These are phyloP conservation scores for Ramazzottius varieornatus DNA, from an alignment of 2,888 invertebrate genomes.

Conservation along the genomic window DNA sequence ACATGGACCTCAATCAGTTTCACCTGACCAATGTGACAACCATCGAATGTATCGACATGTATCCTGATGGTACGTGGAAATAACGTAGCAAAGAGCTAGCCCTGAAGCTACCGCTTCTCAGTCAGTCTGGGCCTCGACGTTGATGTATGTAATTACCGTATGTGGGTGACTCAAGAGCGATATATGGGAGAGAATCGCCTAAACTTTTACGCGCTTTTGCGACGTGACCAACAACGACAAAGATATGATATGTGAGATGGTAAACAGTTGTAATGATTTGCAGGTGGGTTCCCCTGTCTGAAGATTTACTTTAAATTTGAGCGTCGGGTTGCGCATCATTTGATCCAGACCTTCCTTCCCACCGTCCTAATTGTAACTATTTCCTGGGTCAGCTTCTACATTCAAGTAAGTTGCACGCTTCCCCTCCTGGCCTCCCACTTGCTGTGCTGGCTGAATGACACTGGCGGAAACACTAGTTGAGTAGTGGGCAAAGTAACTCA, in stretches of 20 bases:
- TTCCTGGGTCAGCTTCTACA: constrained; percentile 2
- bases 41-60: neutral
- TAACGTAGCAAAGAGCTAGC: neutral
- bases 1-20: constrained; percentile 2
- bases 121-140: too few species aligned
- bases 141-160: too few species aligned
- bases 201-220: too few species aligned
- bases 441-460: too few species aligned
- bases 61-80: neutral
- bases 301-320: constrained; percentile 1
- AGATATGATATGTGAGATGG: neutral
- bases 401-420: neutral
- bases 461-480: too few species aligned
- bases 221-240: too few species aligned
- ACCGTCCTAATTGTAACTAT: constrained; percentile 1
- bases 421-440: too few species aligned
- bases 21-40: neutral
- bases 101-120: too few species aligned
- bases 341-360: neutral
- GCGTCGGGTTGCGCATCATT: neutral
- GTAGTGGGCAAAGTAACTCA: too few species aligned
- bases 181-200: too few species aligned
- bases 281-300: neutral
- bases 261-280: neutral
- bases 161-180: too few species aligned